phyloP scores from a whole-genome alignment of 2,797 vertebrate species.

The Lagodon rhomboides region DNA sequence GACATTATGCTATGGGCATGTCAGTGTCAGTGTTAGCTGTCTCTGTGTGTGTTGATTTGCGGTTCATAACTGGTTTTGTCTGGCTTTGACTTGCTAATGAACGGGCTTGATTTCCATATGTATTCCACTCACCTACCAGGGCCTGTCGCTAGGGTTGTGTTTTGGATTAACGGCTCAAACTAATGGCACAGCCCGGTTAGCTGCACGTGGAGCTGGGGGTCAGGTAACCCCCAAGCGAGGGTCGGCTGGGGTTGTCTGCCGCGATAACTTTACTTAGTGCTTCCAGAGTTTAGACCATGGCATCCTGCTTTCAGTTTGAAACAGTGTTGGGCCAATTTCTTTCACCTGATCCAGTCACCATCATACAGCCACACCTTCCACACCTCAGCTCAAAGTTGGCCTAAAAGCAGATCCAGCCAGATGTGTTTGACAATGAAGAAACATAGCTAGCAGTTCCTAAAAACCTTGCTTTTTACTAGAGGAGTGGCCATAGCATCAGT shows the following conservation, averaged over 20 bases:
- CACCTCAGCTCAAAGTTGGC: neutral
- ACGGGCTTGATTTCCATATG: neutral
- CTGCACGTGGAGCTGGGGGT: constrained; percentile 47
- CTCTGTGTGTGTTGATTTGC: neutral
- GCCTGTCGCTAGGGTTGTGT: rapidly evolving
- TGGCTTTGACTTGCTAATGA: neutral
- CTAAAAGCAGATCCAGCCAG: neutral
- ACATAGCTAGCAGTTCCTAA: neutral
- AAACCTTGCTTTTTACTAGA: neutral
- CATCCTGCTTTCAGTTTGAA: neutral
- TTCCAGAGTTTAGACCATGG: neutral
- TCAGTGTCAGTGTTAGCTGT: neutral
- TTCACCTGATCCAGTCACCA: neutral
- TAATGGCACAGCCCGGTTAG: neutral
- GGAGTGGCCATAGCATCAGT: too few species aligned
- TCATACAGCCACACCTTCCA: neutral
- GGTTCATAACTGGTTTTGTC: constrained; percentile 17
- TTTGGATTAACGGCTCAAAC: rapidly evolving
- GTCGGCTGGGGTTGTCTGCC: neutral
- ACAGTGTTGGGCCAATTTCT: neutral
- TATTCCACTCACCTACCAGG: rapidly evolving
- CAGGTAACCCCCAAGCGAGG: neutral
- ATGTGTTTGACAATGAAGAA: neutral
- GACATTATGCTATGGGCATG: neutral
- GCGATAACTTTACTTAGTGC: neutral